These are phyloP conservation scores for Apodemus speciosus DNA, from an alignment of 2,113 vertebrate species.

Conservation along the genomic window DNA sequence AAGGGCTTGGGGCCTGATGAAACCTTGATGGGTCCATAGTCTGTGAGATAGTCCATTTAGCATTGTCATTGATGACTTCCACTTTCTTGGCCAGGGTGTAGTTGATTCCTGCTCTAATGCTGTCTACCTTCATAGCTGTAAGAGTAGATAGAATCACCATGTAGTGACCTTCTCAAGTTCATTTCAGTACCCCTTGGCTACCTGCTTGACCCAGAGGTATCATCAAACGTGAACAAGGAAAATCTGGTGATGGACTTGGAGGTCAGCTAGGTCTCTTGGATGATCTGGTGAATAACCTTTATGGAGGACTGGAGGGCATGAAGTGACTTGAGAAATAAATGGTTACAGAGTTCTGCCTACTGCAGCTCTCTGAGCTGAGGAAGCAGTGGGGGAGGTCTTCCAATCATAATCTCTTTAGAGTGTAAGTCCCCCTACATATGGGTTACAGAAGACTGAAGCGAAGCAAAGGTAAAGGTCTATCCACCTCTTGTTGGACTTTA, in stretches of 20 bases:
- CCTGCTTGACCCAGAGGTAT: neutral
- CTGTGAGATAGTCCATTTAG: neutral
- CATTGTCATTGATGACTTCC: neutral
- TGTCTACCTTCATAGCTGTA: neutral
- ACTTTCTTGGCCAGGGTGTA: neutral
- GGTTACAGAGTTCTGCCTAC: neutral
- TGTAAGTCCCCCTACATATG: neutral
- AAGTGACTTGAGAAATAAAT: neutral
- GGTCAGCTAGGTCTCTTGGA: neutral
- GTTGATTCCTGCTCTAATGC: neutral
- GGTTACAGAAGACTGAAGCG: neutral
- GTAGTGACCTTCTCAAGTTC: neutral
- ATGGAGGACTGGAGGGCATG: neutral
- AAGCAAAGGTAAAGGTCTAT: neutral
- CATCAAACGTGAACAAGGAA: neutral
- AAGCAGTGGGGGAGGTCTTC: neutral
- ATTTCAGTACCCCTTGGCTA: neutral
- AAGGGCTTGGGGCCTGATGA: neutral
- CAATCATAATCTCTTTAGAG: neutral
- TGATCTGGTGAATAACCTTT: neutral
- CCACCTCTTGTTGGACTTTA: neutral
- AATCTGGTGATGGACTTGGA: neutral
- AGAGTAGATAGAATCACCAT: neutral
- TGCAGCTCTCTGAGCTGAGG: neutral
- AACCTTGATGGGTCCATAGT: neutral